Evolutionary conservation across 35 echinoderm and acorn worm genomes (phyloP), one percentile per base, ranked within the genome.

Genomic region (Patiria miniata): DNA sequence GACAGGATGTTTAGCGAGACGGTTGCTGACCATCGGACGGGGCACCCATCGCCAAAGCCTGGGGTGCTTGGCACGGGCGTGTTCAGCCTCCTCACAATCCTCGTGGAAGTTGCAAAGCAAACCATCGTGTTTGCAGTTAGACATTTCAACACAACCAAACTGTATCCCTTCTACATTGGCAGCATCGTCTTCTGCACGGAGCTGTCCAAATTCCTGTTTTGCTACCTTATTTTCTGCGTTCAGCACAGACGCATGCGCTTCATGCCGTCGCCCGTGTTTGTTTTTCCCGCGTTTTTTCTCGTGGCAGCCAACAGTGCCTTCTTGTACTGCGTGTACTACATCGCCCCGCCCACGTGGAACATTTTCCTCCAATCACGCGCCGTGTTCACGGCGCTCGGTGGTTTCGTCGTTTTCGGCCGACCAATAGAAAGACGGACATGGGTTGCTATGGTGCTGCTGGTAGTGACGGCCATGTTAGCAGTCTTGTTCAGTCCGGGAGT

Each of bases 321-420:
- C 65, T 36, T 73, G 19, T 30, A 73, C 26, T 73, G 65, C 29
- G 19, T 73, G 21, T 26, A 73, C 65, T 73, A 32, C 34, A 34
- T 73, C 14, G 2, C 65, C 34, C 65, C 65, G 65, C 65, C 65
- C 34, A 73, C 65, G 10, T 73, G 65, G 65, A 73, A 73, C 65
- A 1, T 73, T 73, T 14, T 73, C 9, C 7, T 73, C 26, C 65
- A 73, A 36, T 73, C 65, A 73, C 65, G 65, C 15, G 19, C 29
- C 21, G 34, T 73, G 26, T 73, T 73, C 26, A 30, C 34, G 19
- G 34, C 34, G 26, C 8, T 73, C 2, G 65, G 2, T 34, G 26
- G 65, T 36, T 73, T 26, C 29, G 65, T 73, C 26, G 29, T 73
- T 9, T 22, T 32, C 8, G 65, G 65, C 14, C 19, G 29, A 30